phyloP scores from a whole-genome alignment of 2,888 invertebrate genomes.

The Chromoteleia sp. region DNA sequence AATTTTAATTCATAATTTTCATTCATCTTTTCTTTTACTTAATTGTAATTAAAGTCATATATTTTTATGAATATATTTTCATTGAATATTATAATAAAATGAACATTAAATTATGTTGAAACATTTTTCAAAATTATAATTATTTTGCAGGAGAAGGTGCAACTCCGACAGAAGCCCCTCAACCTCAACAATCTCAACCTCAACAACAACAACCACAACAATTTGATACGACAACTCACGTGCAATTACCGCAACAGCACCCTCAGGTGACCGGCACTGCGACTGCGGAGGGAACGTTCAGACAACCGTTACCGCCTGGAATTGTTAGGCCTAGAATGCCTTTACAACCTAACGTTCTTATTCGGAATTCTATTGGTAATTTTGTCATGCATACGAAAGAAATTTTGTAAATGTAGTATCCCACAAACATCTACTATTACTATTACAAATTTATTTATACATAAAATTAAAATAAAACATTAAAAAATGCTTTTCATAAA shows the following conservation, averaged over 20 bases:
- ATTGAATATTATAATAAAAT: too few species aligned
- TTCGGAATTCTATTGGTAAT: slow-evolving; percentile 80
- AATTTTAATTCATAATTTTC: too few species aligned
- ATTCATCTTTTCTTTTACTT: too few species aligned
- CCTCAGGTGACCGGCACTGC: slow-evolving; percentile 77
- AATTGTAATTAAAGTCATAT: too few species aligned
- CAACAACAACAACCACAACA: slow-evolving; percentile 70
- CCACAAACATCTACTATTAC: too few species aligned
- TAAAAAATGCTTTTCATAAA: too few species aligned
- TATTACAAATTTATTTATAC: too few species aligned
- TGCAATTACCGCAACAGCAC: slow-evolving; percentile 78
- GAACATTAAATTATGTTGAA: background rate
- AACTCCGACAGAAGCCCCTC: slow-evolving; percentile 74
- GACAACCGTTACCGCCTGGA: slow-evolving; percentile 89
- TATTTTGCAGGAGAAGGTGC: slow-evolving; percentile 74
- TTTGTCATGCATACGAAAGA: too few species aligned
- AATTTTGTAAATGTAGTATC: too few species aligned
- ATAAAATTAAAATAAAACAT: too few species aligned
- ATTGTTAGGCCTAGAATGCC: slow-evolving; percentile 86
- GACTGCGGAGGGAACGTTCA: slow-evolving; percentile 87
- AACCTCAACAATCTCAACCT: slow-evolving; percentile 75
- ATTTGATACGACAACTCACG: slow-evolving; percentile 78
- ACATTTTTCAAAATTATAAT: background rate
- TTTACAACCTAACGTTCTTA: slow-evolving; percentile 79
- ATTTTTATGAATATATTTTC: too few species aligned